Conservation (phyloP, 2,797 vertebrate genomes). For the Sarcophilus harrisii region DNA sequence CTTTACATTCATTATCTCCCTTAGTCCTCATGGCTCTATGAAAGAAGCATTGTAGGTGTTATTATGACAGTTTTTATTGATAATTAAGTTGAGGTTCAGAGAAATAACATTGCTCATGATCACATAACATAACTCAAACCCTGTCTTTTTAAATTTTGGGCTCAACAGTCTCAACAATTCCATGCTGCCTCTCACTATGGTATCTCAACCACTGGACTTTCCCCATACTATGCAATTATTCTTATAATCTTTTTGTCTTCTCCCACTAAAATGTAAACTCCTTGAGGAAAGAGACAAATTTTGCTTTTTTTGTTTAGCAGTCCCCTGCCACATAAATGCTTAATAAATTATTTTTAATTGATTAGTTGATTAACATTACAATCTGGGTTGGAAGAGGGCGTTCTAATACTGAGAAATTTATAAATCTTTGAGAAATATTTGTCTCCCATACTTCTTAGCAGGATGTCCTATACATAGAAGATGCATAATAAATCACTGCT, state of each 20-base stretch:
- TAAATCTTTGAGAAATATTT: background rate
- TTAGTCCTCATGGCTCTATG: background rate
- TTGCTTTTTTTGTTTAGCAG: background rate
- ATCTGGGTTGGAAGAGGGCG: background rate
- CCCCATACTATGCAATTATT: fast-evolving
- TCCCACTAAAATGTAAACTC: background rate
- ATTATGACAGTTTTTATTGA: background rate
- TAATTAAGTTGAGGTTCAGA: background rate
- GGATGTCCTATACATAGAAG: background rate
- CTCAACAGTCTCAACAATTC: background rate
- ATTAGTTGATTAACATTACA: background rate
- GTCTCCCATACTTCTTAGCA: background rate
- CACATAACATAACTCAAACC: background rate
- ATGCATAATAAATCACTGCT: background rate
- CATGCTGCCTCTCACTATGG: background rate
- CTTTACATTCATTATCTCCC: background rate
- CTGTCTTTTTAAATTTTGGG: background rate
- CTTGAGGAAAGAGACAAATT: background rate
- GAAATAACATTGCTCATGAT: background rate
- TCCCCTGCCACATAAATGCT: background rate
- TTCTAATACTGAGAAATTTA: background rate
- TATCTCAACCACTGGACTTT: background rate
- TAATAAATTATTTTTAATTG: background rate
- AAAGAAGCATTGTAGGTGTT: background rate
- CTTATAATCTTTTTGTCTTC: background rate